Conservation (phyloP, 2,888 invertebrate species). For the Ormia ochracea region DNA sequence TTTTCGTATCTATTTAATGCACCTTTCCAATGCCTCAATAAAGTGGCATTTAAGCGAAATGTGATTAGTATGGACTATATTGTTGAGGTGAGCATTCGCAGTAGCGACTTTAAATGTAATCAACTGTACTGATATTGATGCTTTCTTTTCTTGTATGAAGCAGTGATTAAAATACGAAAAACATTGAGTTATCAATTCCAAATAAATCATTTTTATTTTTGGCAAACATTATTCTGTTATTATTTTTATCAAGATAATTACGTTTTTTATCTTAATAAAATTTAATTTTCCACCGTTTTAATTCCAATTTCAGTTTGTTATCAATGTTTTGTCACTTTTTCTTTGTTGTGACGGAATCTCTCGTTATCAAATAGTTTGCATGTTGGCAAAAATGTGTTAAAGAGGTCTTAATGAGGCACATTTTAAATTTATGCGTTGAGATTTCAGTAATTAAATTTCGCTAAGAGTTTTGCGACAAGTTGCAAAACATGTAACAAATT, state of each 20-base stretch:
- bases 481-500: too few species aligned
- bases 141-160: too few species aligned
- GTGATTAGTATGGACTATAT: too few species aligned
- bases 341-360: background rate
- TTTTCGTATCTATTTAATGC: too few species aligned
- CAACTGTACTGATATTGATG: too few species aligned
- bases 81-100: too few species aligned
- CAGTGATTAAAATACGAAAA: background rate
- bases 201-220: background rate
- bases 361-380: background rate
- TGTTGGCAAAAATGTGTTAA: constrained; percentile 12
- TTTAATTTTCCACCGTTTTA: background rate
- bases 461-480: too few species aligned
- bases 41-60: too few species aligned
- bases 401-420: background rate
- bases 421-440: too few species aligned
- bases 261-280: background rate
- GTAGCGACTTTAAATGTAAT: too few species aligned
- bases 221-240: background rate
- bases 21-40: too few species aligned
- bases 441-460: too few species aligned
- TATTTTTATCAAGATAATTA: background rate
- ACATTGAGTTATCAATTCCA: background rate
- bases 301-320: background rate
- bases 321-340: background rate